phyloP scores from a whole-genome alignment of 1,140 invertebrate species.

The Drosophila parabipectinata region DNA sequence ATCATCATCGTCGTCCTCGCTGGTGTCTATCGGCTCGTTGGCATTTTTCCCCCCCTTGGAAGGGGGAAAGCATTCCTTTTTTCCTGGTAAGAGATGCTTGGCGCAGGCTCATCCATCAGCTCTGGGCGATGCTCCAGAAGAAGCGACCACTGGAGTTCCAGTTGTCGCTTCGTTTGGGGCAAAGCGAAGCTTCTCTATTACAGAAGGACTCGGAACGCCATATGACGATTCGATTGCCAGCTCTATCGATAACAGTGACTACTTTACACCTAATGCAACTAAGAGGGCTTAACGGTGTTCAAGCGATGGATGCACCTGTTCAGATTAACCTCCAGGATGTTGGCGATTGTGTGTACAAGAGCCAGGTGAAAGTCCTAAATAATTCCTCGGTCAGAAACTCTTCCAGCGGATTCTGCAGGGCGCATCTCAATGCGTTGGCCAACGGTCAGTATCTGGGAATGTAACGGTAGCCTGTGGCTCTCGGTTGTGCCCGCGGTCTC shows the following conservation, averaged over 20 bases:
- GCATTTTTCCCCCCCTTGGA: not conserved
- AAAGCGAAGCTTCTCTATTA: not conserved
- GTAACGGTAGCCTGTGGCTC: not conserved
- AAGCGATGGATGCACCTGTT: too few relatives aligned
- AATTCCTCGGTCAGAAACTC: not conserved
- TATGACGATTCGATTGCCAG: not conserved
- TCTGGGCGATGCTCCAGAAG: not conserved
- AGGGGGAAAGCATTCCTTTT: too few relatives aligned
- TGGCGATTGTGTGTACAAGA: not conserved
- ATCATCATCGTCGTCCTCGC: constrained; percentile 1
- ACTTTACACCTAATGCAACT: too few relatives aligned
- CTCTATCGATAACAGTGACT: too few relatives aligned
- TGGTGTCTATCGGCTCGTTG: not conserved
- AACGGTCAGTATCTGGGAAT: not conserved
- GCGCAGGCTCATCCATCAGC: not conserved
- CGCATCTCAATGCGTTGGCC: constrained; percentile 1
- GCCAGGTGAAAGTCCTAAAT: not conserved
- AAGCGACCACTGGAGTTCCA: not conserved
- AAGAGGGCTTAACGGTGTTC: too few relatives aligned
- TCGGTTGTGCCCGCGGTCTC: too few relatives aligned
- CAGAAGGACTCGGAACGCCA: not conserved
- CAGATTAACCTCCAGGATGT: not conserved
- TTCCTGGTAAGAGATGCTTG: not conserved
- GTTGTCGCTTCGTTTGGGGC: not conserved
- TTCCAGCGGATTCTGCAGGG: not conserved